These are phyloP conservation scores for Vollenhovia emeryi DNA, from an alignment of 1,140 invertebrate genomes.

Conservation along the genomic window DNA sequence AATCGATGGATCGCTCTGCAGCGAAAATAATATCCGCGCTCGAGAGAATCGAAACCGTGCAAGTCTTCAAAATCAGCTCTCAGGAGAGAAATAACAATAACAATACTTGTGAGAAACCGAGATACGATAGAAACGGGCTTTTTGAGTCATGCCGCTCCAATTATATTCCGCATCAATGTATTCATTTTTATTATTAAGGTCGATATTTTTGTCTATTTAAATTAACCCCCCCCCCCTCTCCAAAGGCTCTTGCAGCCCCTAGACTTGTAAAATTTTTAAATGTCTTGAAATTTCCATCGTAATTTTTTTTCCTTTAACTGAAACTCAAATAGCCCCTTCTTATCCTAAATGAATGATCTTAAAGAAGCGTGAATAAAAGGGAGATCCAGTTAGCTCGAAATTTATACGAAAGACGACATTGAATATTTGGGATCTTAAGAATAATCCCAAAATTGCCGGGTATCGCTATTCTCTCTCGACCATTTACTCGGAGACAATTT, in stretches of 20 bases:
- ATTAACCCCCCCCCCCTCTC: no score
- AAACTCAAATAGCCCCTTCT: no score
- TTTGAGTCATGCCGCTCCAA: no score
- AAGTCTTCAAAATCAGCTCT: background rate
- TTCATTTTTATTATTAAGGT: no score
- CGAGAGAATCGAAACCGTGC: background rate
- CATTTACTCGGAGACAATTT: background rate
- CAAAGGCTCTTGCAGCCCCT: no score
- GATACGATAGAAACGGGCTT: no score
- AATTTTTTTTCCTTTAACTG: no score
- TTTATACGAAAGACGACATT: background rate
- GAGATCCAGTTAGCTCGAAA: background rate
- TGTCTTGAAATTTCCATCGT: no score
- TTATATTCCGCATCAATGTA: no score
- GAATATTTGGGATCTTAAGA: background rate
- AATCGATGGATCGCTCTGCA: slow-evolving; percentile 13
- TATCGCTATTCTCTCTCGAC: background rate
- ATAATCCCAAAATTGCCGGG: background rate
- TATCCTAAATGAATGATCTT: slow-evolving; percentile 4
- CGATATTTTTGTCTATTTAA: no score
- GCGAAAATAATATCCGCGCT: background rate
- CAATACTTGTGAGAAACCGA: background rate
- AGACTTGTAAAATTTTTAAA: no score
- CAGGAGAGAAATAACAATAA: background rate
- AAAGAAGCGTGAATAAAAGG: background rate